These are phyloP conservation scores for Ctenomys sociabilis DNA, from an alignment of 2,113 vertebrate genomes.

Conservation along the genomic window DNA sequence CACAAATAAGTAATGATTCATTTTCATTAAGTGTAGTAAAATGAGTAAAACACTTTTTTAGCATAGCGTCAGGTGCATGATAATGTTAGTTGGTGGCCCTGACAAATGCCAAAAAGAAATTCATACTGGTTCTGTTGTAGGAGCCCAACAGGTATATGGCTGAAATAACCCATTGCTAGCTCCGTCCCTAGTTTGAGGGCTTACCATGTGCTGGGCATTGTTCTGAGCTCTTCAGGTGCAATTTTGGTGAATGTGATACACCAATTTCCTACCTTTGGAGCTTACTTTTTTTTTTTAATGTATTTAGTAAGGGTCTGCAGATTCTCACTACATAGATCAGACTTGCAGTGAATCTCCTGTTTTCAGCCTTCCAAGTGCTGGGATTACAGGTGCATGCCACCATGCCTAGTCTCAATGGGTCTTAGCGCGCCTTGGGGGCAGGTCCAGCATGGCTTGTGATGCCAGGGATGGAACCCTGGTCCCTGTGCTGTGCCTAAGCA, in stretches of 20 bases:
- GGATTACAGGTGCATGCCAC: too few species aligned
- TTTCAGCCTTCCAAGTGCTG: too few species aligned
- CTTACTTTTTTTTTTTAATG: background rate
- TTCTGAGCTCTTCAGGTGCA: constrained; percentile 2
- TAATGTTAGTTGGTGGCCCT: background rate
- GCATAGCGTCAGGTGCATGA: background rate
- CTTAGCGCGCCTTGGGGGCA: too few species aligned
- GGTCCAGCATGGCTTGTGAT: too few species aligned
- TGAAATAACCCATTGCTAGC: background rate
- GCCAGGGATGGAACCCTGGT: too few species aligned
- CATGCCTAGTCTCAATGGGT: too few species aligned
- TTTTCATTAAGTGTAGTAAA: constrained; percentile 1
- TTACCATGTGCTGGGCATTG: background rate
- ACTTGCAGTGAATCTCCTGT: too few species aligned
- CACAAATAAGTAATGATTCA: background rate
- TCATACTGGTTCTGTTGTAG: background rate
- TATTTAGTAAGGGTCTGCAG: too few species aligned
- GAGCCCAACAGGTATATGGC: background rate
- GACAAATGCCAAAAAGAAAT: background rate
- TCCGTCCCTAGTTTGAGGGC: background rate
- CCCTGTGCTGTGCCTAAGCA: too few species aligned
- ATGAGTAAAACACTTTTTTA: background rate
- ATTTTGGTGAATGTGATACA: background rate
- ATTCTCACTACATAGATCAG: too few species aligned
- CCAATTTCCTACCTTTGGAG: background rate